Evolutionary conservation across 64 coral and sea anemone species (phyloP).

Genomic region (Montipora cactus): DNA sequence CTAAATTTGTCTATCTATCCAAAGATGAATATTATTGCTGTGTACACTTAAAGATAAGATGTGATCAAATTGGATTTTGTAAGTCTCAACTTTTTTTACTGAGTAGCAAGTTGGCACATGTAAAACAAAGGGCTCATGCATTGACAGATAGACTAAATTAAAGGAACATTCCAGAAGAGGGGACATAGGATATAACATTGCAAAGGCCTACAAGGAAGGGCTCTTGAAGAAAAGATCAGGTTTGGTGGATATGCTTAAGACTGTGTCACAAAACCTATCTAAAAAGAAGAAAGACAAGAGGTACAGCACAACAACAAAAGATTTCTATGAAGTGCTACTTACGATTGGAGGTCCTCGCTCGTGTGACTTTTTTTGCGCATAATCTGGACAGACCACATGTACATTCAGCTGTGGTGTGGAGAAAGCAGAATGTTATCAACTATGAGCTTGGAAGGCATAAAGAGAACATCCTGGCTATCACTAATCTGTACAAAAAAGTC

Average conservation of each 20-base stretch:
- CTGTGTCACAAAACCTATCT: too few relatives aligned
- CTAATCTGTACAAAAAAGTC: constrained; percentile 34
- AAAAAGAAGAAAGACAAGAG: background rate
- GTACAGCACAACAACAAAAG: constrained; percentile 39
- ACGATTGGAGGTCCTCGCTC: constrained; percentile 49
- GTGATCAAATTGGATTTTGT: too few relatives aligned
- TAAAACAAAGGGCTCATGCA: too few relatives aligned
- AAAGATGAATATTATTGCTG: too few relatives aligned
- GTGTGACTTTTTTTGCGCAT: constrained; percentile 46
- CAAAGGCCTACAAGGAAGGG: too few relatives aligned
- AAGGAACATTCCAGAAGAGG: background rate
- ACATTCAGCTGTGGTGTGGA: constrained; percentile 56
- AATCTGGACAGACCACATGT: constrained; percentile 64
- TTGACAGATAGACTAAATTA: too few relatives aligned
- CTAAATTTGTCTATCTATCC: too few relatives aligned
- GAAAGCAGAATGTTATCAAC: constrained; percentile 12
- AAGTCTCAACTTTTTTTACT: too few relatives aligned
- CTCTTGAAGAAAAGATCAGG: too few relatives aligned
- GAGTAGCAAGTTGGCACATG: too few relatives aligned
- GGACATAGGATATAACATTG: background rate
- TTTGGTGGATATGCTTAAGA: too few relatives aligned
- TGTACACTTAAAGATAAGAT: too few relatives aligned
- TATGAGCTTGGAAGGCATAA: constrained; percentile 40
- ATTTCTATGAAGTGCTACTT: constrained; percentile 54
- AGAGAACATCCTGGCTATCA: constrained; percentile 53